Evolutionary conservation across 2,888 invertebrate genomes (phyloP).

Genomic region (Oxyteleia sp.): DNA sequence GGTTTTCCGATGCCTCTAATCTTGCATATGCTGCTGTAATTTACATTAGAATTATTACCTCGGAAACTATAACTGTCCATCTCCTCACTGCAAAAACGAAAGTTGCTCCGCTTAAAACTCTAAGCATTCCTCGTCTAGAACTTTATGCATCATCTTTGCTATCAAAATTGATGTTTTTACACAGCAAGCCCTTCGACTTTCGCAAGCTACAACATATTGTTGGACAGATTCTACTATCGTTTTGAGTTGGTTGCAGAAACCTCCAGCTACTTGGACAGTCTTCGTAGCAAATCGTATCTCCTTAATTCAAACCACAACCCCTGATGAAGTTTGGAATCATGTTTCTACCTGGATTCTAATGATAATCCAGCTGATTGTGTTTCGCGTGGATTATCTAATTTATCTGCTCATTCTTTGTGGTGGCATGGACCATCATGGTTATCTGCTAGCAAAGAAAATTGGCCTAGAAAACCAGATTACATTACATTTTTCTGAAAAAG

Average conservation of each 20-base stretch:
- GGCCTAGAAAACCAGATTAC: background rate
- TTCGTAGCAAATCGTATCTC: too few species aligned
- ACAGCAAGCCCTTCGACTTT: constrained; percentile 12
- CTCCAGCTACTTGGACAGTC: too few species aligned
- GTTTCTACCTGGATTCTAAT: too few species aligned
- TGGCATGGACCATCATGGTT: constrained; percentile 2
- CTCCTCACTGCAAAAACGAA: constrained; percentile 36
- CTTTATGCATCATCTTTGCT: constrained; percentile 67
- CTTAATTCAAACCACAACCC: too few species aligned
- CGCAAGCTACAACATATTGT: background rate
- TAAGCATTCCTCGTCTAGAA: constrained; percentile 65
- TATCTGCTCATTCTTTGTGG: background rate
- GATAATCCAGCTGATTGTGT: too few species aligned
- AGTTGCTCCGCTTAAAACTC: constrained; percentile 59
- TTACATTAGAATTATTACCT: constrained; percentile 41
- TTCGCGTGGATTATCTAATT: background rate
- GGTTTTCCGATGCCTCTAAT: constrained; percentile 74
- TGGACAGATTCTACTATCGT: too few species aligned
- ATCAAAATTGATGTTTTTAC: background rate
- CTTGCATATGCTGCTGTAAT: constrained; percentile 72
- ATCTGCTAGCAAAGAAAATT: too few species aligned
- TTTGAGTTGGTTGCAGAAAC: too few species aligned
- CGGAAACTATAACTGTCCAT: background rate
- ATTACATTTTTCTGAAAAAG: background rate
- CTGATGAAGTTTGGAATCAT: too few species aligned